Percentiles rank a stretch among this genome's conserved stretches.
phyloP scores from a whole-genome alignment of 2,113 vertebrate genomes.

The Acinonyx jubatus region DNA sequence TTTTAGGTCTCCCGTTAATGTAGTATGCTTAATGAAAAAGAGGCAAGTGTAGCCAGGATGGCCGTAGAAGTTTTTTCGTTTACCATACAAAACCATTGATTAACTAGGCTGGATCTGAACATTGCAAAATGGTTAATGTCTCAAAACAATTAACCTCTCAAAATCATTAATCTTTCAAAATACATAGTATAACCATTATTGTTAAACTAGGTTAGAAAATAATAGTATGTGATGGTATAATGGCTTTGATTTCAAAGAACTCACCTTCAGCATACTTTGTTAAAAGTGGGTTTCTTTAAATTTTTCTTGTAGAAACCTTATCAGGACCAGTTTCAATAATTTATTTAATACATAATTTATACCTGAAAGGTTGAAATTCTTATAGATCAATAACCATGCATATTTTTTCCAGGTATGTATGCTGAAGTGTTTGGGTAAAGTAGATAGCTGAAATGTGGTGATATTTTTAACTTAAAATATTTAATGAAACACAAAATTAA shows the following conservation, averaged over 20 bases:
- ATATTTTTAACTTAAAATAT: neutral
- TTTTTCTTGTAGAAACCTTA: neutral
- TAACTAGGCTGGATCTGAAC: slow-evolving; percentile 63
- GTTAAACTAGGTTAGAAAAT: slow-evolving; percentile 28
- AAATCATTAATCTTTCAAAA: slow-evolving; percentile 61
- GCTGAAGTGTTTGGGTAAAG: neutral
- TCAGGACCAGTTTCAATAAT: neutral
- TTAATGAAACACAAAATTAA: neutral
- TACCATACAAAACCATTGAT: slow-evolving; percentile 65
- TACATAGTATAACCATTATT: slow-evolving; percentile 49
- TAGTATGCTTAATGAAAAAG: slow-evolving; percentile 60
- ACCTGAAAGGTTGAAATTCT: neutral
- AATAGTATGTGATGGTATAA: slow-evolving; percentile 50
- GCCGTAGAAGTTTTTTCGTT: slow-evolving; percentile 61
- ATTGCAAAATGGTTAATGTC: slow-evolving; percentile 68
- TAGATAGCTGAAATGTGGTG: neutral
- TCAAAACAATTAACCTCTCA: slow-evolving; percentile 63
- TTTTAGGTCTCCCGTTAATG: slow-evolving; percentile 59
- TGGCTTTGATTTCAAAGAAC: slow-evolving; percentile 16
- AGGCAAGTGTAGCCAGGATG: slow-evolving; percentile 52
- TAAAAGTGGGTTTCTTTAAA: neutral
- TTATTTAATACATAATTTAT: neutral
- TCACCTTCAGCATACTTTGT: slow-evolving; percentile 40
- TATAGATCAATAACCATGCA: neutral
- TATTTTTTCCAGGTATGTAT: neutral